Base-by-base conservation (phyloP, 1,140 invertebrate genomes). In the Varroa destructor region DNA sequence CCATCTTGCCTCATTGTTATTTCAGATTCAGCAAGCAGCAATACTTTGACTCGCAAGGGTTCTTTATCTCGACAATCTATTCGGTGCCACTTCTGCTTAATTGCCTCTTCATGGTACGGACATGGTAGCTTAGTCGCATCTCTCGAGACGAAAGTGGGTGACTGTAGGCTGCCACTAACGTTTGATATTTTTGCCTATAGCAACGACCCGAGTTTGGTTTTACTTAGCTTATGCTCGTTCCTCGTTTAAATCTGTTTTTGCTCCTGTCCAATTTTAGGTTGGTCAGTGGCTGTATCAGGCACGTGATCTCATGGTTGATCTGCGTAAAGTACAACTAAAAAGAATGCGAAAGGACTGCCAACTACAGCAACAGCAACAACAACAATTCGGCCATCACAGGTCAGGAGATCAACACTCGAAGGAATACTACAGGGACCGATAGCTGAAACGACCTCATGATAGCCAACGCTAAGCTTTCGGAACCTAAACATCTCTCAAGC, bases 21-120 rank as follows among this genome's bases (percentile, higher is more conserved):
- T 67, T 12, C 37, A 67, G 61, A 46, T 67, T 67, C 61, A 67
- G 61, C 37, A 67, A 67, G 37, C 46, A 67, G 40, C 61, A 67
- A 46, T 67, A 67, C 61, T 67, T 67, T 8, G 61, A 67, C 37
- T 67, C 61, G 3, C 40, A 67, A 12, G 61, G 61, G 1, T 67
- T 67, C 61, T 67, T 67, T 37, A 67, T 40, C 61, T 67, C 61
- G 61, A 67, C 61, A 14, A 37, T 67, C 1, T 67, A 43, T 40
- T 67, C 61, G 12, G 61, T 67, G 46, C 61, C 61, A 8, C 61
- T 67, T 40, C 37, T 67, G 10, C 8, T 67, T 37, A 67, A 67
- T 8, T 67, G 61, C 36, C 61, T 67, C 61, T 67, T 67, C 61
- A 67, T 67, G 61, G 61, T 58, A 58, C 40, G 61, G 46, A 46